phyloP scores from a whole-genome alignment of 2,113 vertebrate species.

The Pelusios castaneus region DNA sequence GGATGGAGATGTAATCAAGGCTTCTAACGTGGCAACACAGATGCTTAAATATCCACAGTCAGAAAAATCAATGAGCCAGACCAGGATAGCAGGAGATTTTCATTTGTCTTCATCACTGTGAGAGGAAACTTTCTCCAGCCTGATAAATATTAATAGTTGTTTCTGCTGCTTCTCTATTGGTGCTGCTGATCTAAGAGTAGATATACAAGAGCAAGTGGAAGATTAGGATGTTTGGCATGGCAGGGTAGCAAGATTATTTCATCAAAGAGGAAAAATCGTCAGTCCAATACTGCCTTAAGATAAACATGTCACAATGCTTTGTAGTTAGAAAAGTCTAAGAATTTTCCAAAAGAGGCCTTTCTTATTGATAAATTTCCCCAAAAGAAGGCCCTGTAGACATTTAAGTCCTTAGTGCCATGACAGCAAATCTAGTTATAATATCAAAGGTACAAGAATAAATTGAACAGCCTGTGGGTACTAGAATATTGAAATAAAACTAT shows the following conservation, averaged over 20 bases:
- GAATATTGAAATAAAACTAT: conserved; percentile 61
- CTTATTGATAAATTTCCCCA: conserved; percentile 30
- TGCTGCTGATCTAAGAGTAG: conserved; percentile 53
- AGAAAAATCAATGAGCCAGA: not conserved
- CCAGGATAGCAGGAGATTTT: conserved; percentile 54
- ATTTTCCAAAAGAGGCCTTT: conserved; percentile 59
- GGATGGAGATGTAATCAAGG: conserved; percentile 53
- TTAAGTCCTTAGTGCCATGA: conserved; percentile 61
- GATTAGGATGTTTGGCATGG: conserved; percentile 64
- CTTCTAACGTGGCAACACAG: not conserved
- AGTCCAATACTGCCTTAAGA: conserved; percentile 50
- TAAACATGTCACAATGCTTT: conserved; percentile 40
- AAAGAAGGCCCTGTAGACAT: conserved; percentile 63
- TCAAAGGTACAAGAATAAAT: conserved; percentile 66
- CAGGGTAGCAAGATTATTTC: conserved; percentile 57
- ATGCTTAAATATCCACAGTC: not conserved
- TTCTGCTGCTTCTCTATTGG: conserved; percentile 57
- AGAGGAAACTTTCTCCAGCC: conserved; percentile 40
- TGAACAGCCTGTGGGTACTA: conserved; percentile 40
- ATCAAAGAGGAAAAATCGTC: conserved; percentile 55
- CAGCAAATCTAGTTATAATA: conserved; percentile 53
- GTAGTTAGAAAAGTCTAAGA: conserved; percentile 51
- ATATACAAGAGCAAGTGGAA: conserved; percentile 38
- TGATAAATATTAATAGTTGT: conserved; percentile 63
- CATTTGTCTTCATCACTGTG: conserved; percentile 65